Base-by-base conservation (phyloP, 2,113 vertebrate species). In the Clinocottus analis region DNA sequence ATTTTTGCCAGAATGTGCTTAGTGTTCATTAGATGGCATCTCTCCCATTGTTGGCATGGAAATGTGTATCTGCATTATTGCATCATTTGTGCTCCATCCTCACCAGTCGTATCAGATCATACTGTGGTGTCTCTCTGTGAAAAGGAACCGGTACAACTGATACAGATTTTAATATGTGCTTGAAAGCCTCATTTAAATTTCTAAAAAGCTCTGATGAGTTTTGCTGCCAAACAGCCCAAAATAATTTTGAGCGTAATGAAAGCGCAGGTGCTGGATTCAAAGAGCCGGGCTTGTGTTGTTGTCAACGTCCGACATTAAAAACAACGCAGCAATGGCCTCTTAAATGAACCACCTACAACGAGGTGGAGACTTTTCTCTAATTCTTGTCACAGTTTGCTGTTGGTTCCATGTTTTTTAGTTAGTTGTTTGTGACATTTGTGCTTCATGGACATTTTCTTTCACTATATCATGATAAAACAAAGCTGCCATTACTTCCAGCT, bases 111-210 rank as follows among this genome's bases (percentile, higher is more conserved):
- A 47, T 84, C 58, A 56, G 21, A 39, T 67, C n/a, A 41, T 23
- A 35, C 12, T 13, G 35, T 33, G 29, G 37, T 21, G 7, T 59
- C 37, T 66, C 21, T 71, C 25, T 47, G 7, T 66, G 7, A 33
- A 21, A 35, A 53, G 3, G 6, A 77, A 35, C 27, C 16, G 47
- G 66, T 69, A 59, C 21, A 51, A 51, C 31, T 16, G 63, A 82
- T 23, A 43, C 14, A 7, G 31, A 35, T 67, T 80, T 80, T 64
- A 59, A 72, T 77, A 61, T 73, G 33, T 27, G 10, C 31, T 19
- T 64, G 13, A 58, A 76, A 73, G 49, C 47, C 33, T 74, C 10
- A 80, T 82, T 77, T 77, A 33, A 84, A 87, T 87, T 80, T 63
- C 27, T 35, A 60, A 29, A 66, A 66, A 33, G 56, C 75, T 43